A percentile compares a stretch with the other conserved stretches of the same genome.
Conservation (phyloP, 2,888 invertebrate genomes). For the Tricholauxania praeusta region DNA sequence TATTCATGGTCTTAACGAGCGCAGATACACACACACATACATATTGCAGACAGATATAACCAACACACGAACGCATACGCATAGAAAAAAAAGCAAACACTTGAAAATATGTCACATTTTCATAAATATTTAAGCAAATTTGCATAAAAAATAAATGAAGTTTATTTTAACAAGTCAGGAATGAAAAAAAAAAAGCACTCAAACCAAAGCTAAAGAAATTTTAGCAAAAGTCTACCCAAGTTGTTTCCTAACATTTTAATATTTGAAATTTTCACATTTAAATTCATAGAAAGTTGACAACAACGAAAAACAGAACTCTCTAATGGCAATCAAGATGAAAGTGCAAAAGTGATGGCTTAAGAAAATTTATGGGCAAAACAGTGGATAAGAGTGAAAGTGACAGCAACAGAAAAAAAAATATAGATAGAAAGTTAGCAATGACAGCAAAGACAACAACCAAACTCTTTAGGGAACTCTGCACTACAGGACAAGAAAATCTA, state of each 20-base stretch:
- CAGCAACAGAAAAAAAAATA: too few relatives aligned
- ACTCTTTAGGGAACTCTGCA: too few relatives aligned
- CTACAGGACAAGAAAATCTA: too few relatives aligned
- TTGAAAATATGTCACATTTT: conserved; percentile 60
- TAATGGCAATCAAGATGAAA: not conserved
- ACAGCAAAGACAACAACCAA: too few relatives aligned
- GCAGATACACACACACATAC: conserved; percentile 37
- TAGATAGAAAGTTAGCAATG: too few relatives aligned
- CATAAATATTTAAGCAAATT: conserved; percentile 62
- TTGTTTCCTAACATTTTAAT: too few relatives aligned
- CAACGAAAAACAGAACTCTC: conserved; percentile 7
- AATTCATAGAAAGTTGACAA: conserved; percentile 22
- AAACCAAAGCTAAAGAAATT: too few relatives aligned
- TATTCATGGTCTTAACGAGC: conserved; percentile 28
- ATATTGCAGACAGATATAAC: not conserved
- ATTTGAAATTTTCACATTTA: conserved; percentile 12
- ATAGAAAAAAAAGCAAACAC: conserved; percentile 43
- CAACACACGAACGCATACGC: conserved; percentile 9
- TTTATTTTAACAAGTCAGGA: conserved; percentile 29
- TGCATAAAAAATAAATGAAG: conserved; percentile 56
- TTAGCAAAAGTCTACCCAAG: too few relatives aligned
- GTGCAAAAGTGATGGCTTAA: not conserved
- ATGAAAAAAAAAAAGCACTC: too few relatives aligned
- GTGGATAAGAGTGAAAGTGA: too few relatives aligned
- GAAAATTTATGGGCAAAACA: too few relatives aligned